These are phyloP conservation scores for Columbina picui DNA, from an alignment of 2,113 vertebrate species.

Conservation along the genomic window DNA sequence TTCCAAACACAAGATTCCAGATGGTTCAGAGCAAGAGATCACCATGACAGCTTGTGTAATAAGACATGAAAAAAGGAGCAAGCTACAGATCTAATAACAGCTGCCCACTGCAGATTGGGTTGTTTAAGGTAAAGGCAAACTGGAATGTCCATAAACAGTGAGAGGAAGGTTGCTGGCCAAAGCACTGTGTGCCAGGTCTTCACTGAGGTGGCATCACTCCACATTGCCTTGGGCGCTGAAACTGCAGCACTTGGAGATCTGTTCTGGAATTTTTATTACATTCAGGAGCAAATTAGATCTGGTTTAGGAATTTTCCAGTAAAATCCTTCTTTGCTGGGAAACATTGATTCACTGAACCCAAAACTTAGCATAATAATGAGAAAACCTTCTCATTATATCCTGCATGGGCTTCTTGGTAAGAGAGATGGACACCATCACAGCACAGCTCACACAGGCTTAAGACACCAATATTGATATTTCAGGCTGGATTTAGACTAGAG, in stretches of 20 bases:
- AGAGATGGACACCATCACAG: not conserved
- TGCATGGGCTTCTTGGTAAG: not conserved
- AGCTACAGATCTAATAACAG: not conserved
- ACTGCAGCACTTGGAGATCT: not conserved
- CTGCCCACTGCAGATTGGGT: not conserved
- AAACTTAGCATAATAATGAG: not conserved
- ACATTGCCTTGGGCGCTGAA: not conserved
- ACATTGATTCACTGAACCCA: not conserved
- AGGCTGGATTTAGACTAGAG: not conserved
- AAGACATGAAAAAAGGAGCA: not conserved
- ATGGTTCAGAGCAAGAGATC: not conserved
- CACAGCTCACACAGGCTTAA: not conserved
- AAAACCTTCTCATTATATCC: not conserved
- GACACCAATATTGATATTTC: not conserved
- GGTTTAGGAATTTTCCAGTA: not conserved
- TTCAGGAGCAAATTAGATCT: not conserved
- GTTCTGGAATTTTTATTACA: not conserved
- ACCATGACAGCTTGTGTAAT: not conserved
- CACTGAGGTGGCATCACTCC: conserved; percentile 12
- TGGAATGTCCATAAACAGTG: not conserved
- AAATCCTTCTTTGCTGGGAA: not conserved
- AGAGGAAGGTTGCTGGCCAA: not conserved
- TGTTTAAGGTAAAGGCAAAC: conserved; percentile 10
- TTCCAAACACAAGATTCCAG: not conserved
- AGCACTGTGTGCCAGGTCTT: not conserved